Evolutionary conservation across 2,113 vertebrate genomes (phyloP).

Genomic region (Typhlomys cinereus): DNA sequence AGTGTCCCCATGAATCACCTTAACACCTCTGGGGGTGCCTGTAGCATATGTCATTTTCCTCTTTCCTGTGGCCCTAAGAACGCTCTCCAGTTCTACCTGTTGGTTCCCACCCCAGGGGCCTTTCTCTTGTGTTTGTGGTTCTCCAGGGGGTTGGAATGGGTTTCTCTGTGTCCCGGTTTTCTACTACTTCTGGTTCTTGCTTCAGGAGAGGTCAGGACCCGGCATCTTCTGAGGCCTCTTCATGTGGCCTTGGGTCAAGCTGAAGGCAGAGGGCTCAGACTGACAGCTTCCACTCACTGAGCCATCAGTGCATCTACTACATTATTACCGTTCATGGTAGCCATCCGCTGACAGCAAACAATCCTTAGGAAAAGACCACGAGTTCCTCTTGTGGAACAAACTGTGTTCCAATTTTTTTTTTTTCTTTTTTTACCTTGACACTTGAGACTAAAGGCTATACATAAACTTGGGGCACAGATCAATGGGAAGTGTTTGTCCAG

Average conservation of each 20-base stretch:
- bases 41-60: neutral
- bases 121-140: neutral
- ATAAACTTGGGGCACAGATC: neutral
- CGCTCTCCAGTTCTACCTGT: neutral
- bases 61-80: neutral
- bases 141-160: neutral
- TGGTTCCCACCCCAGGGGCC: neutral
- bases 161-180: neutral
- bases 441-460: neutral
- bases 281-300: slow-evolving; percentile 5
- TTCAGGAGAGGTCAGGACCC: neutral
- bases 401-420: neutral
- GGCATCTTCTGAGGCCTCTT: neutral
- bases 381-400: slow-evolving; percentile 24
- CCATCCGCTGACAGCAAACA: slow-evolving; percentile 69
- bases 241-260: neutral
- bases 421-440: slow-evolving; percentile 27
- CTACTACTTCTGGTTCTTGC: neutral
- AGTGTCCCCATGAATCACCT: neutral
- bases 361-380: slow-evolving; percentile 42
- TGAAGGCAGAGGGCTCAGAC: neutral
- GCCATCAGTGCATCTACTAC: slow-evolving; percentile 22
- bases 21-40: neutral
- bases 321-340: slow-evolving; percentile 43
- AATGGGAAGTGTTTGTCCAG: neutral